Evolutionary conservation across 2,797 vertebrate species (phyloP), one percentile per base, ranked within the genome.

Genomic region (Helicolenus hilgendorfi): DNA sequence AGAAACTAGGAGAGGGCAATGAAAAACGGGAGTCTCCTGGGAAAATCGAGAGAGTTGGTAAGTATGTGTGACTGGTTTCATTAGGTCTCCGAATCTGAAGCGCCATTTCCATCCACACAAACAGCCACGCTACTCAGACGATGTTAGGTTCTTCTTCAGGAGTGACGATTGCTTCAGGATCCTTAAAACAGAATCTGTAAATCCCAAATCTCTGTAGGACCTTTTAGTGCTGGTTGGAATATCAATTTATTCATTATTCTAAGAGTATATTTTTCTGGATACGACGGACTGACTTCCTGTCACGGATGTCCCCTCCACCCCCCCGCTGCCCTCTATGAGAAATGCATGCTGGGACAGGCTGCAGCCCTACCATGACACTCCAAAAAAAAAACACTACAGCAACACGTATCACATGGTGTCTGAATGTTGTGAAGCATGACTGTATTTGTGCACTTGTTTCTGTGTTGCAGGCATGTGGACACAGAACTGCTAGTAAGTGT

Each of bases 381-480:
- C 38, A 53, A n/a, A 58, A 41, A 20, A n/a, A 29, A 22, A 1
- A 69, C 14, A 26, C 29, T 22, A 5, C 18, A 26, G 11, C 33
- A 45, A 60, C n/a, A 15, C 22, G 1, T 27, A 22, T 65, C 35
- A 9, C 5, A 41, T 26, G 14, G 7, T 36, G 64, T 79, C 74
- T 8, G 26, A 20, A 26, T 41, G 41, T 20, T 22, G 31, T 18
- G 14, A 11, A 38, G 27, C 59, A 4, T 4, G 14, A 45, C 38
- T 45, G 41, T 72, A 6, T 78, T 59, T 82, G 80, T 71, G 56
- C n/a, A 15, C 60, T 53, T 53, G 74, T 77, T 73, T 64, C 72
- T 67, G 81, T 41, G 81, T 36, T 7, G 73, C 59, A 11, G 35
- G 72, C 65, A 13, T 72, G 58, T 81, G 71, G 62, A 26, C 73